phyloP scores from a whole-genome alignment of 2,113 vertebrate species.

The Tiliqua scincoides region DNA sequence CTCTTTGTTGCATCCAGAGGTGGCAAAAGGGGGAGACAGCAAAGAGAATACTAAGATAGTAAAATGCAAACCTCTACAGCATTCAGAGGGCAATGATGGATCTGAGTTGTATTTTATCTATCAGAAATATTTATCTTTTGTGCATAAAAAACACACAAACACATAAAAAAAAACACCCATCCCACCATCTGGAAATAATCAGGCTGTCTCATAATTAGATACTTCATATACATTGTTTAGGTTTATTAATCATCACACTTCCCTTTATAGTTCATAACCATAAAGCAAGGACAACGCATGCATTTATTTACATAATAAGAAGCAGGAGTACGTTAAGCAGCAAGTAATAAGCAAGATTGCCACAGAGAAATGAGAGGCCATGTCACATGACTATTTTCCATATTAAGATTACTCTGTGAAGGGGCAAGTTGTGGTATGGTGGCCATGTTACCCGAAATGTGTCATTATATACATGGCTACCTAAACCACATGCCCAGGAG shows the following conservation, averaged over 20 bases:
- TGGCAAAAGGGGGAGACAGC: slow-evolving; percentile 27
- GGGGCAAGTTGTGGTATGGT: not conserved
- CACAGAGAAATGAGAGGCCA: not conserved
- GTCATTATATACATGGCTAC: no score
- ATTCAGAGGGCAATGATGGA: slow-evolving; percentile 3
- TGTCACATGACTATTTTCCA: not conserved
- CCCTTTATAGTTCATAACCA: slow-evolving; percentile 13
- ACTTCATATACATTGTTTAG: slow-evolving; percentile 47
- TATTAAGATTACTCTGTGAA: not conserved
- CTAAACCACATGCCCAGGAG: no score
- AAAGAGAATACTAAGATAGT: not conserved
- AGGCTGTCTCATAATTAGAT: slow-evolving; percentile 49
- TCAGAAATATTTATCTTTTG: slow-evolving; percentile 30
- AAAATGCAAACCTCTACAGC: slow-evolving; percentile 6
- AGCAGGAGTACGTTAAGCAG: not conserved
- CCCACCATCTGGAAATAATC: slow-evolving; percentile 67
- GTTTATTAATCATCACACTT: slow-evolving; percentile 49
- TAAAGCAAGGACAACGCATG: not conserved
- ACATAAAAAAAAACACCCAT: not conserved
- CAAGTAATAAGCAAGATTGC: not conserved
- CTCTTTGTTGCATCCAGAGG: not conserved
- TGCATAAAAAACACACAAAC: not conserved
- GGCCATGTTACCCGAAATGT: not conserved
- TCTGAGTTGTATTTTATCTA: not conserved
- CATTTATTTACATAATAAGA: not conserved